These are phyloP conservation scores for Elgaria multicarinata DNA, from an alignment of 2,113 vertebrate genomes.

Conservation along the genomic window DNA sequence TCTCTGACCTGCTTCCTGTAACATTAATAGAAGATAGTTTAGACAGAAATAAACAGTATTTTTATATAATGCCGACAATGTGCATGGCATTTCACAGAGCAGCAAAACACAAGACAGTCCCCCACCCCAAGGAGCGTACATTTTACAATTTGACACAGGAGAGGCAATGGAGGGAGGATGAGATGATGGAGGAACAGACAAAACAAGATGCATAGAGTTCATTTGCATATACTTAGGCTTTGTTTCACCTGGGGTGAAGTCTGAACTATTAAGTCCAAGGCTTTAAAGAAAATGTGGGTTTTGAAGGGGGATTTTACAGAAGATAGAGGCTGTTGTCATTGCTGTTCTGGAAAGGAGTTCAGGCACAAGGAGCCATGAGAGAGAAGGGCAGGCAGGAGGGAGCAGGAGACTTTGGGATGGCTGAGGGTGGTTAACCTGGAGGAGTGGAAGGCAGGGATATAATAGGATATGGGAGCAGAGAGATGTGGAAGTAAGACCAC, in stretches of 20 bases:
- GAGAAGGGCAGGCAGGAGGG: no score
- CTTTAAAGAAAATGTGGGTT: no score
- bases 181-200: background rate
- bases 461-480: background rate
- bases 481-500: background rate
- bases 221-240: no score
- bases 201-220: background rate
- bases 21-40: background rate
- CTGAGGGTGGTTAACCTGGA: background rate
- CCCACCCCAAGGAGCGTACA: background rate
- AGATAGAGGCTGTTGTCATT: no score
- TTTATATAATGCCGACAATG: background rate
- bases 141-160: background rate
- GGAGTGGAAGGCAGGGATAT: background rate
- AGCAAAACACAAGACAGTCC: no score
- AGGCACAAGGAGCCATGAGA: no score
- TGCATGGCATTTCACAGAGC: background rate
- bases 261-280: no score
- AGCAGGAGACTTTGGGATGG: no score
- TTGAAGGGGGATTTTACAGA: no score
- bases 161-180: background rate
- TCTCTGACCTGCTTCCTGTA: background rate
- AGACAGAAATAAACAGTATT: background rate
- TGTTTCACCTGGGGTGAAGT: no score
- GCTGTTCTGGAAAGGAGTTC: no score